These are phyloP conservation scores for Monochamus alternatus DNA, from an alignment of 2,888 invertebrate species.

Conservation along the genomic window DNA sequence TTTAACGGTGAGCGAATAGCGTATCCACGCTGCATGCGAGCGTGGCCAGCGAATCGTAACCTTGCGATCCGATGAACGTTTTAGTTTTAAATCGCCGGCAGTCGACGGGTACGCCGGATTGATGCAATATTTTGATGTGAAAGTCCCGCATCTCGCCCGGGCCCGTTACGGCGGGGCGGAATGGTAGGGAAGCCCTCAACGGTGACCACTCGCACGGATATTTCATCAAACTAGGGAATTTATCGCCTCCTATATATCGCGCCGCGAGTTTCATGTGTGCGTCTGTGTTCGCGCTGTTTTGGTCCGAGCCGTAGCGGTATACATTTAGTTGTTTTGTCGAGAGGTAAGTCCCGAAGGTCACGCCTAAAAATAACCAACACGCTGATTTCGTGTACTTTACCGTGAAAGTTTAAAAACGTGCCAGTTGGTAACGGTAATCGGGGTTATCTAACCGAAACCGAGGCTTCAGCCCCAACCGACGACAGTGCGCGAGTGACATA, in stretches of 20 bases:
- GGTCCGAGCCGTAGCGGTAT: conserved; percentile 11
- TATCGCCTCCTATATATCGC: conserved; percentile 5
- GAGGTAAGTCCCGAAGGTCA: conserved; percentile 35
- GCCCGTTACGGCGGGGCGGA: neutral
- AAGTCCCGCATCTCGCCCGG: conserved; percentile 22
- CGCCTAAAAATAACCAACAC: conserved; percentile 7
- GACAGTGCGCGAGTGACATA: neutral
- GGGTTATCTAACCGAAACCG: neutral
- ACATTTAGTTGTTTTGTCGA: conserved; percentile 23
- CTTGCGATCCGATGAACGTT: neutral
- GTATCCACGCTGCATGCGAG: neutral
- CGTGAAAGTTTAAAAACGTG: conserved; percentile 28
- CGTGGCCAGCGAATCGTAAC: neutral
- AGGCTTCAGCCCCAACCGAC: no score
- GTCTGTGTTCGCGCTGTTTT: conserved; percentile 11
- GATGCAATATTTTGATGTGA: conserved; percentile 33
- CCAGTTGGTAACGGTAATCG: neutral
- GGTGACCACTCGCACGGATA: conserved; percentile 18
- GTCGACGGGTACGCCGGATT: conserved; percentile 9
- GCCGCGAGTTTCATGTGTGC: conserved; percentile 21
- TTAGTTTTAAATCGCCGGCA: neutral
- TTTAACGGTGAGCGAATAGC: conserved; percentile 14
- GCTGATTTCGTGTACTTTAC: conserved; percentile 10
- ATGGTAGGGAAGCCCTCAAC: conserved; percentile 26
- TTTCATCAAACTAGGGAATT: conserved; percentile 28